Base-by-base conservation (phyloP, 2,888 invertebrate genomes). In the Odontocerum albicorne region DNA sequence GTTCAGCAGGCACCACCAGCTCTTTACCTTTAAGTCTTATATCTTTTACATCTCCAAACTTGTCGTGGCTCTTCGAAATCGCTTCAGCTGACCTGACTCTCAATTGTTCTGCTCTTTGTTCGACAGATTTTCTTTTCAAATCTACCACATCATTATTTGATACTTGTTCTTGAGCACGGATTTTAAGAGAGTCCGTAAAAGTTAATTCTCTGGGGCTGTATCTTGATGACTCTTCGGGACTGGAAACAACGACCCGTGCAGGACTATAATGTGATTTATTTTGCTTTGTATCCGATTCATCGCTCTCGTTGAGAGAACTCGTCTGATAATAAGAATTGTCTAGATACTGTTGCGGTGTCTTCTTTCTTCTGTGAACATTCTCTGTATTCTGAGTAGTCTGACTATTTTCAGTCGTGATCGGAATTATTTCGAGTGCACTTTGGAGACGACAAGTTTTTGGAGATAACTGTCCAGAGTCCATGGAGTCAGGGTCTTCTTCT, bases 1-100 rank as follows among this genome's bases (percentile, higher is more conserved):
- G 70, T 68, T 87, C 86, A 55, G 69, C 73, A 1, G 84, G 84
- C 47, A 84, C 62, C 61, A 75, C 74, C 60, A 66, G 62, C 3
- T 49, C 45, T n/a, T 55, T 44, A 21, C 36, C 46, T 32, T 62
- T 60, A 22, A 55, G 15, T 51, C 56, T 50, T 8, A 50, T 39
- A 13, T 61, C 61, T 21, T 57, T 56, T 4, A 39, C 42, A 13
- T 53, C 55, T 20, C 31, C 27, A 12, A 45, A 44, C 19, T 46
- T 44, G 6, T 54, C 52, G 31, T 62, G 58, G 4, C 62, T 55
- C 52, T 31, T 60, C 19, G 62, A 33, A 1, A 64, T 49, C 17
- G 60, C 53, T 10, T 63, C 62, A 3, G 44, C 60, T 2, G 62
- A 60, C 20, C 57, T 55, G 6, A 63, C 56, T 38, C 61, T 45